Base-by-base conservation (phyloP, 2,113 vertebrate species). In the Alethe diademata region DNA sequence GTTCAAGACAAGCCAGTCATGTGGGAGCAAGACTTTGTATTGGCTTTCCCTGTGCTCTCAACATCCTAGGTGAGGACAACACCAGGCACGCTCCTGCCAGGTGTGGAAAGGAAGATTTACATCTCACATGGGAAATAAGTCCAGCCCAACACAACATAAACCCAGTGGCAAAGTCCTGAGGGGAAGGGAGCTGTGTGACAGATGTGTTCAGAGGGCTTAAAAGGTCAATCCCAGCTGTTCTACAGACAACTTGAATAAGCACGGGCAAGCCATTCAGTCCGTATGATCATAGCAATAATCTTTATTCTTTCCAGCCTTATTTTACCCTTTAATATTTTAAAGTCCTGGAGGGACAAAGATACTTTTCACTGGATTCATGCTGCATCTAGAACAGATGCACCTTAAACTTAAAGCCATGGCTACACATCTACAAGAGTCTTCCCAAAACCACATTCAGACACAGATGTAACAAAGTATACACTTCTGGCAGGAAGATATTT, bases 231-330 rank as follows among this genome's bases (percentile, higher is more conserved):
- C 86, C 84, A 91, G 80, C 53, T 81, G 80, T 53, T 35, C 57
- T 65, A 60, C 45, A 33, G 36, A 36, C 19, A 67, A 48, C 80
- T 36, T 28, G 40, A 78, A 90, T 43, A 71, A 64, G 61, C 45
- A 75, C 0, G 0, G 69, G 48, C 25, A 73, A 92, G 36, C 17
- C 29, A 48, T 40, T 60, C 9, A 2, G 45, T 48, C 33, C 0
- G 0, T 16, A 48, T 54, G 36, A 67, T 47, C 2, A 18, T 3
- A 66, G 57, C 40, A 60, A 36, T 71, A 71, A 84, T 88, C 76
- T 64, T 78, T 78, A 60, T 54, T 62, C 72, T 35, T 74, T 56
- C 43, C 19, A 81, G 25, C 6, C 51, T 48, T 61, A 71, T 76
- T 83, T 80, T 48, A 70, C 33, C 22, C 19, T 23, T 84, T 70